A percentile compares a stretch with the other conserved stretches of the same genome.
These are phyloP conservation scores for Solea solea DNA, from an alignment of 2,113 vertebrate species.

Conservation along the genomic window DNA sequence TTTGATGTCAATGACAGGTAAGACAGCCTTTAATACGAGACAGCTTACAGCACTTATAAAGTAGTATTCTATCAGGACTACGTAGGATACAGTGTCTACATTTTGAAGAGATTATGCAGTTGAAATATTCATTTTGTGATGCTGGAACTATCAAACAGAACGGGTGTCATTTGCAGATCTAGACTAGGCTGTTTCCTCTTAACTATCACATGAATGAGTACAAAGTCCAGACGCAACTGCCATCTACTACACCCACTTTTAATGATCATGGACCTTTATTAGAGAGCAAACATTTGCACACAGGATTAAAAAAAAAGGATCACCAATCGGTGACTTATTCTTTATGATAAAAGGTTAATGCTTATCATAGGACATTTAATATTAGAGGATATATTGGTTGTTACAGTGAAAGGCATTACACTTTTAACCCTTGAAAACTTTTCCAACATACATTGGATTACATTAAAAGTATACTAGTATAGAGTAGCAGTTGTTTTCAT, in stretches of 20 bases:
- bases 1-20: constrained; percentile 21
- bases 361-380: too few relatives aligned
- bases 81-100: not conserved
- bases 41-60: not conserved
- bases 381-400: too few relatives aligned
- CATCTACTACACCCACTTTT: not conserved
- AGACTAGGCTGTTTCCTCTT: not conserved
- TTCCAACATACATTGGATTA: not conserved
- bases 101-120: not conserved
- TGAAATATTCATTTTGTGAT: not conserved
- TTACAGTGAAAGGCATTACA: too few relatives aligned
- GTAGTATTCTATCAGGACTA: not conserved
- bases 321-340: too few relatives aligned
- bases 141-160: not conserved
- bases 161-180: not conserved
- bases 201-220: not conserved
- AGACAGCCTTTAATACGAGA: not conserved
- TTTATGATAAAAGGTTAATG: too few relatives aligned
- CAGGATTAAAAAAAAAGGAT: not conserved
- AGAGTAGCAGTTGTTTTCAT: not conserved
- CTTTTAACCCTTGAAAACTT: too few relatives aligned
- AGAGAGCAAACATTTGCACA: not conserved
- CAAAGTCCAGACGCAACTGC: not conserved
- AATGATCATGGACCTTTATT: not conserved
- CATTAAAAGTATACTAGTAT: not conserved